These are phyloP conservation scores for Colinus virginianus DNA, from an alignment of 2,113 vertebrate species.

Conservation along the genomic window DNA sequence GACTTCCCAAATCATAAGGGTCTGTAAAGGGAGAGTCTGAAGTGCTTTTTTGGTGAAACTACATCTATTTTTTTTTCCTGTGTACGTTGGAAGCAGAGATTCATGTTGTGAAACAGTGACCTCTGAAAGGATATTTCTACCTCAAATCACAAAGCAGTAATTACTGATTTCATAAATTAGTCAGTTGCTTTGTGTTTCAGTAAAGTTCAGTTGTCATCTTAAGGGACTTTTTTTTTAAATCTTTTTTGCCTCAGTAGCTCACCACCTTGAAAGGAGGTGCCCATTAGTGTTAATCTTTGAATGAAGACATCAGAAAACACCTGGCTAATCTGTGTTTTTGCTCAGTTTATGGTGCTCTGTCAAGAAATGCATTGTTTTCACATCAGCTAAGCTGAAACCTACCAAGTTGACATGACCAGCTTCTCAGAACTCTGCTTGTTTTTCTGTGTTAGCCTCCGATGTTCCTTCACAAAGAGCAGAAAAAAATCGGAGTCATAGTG, in stretches of 20 bases:
- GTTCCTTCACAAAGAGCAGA: not conserved
- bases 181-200: not conserved
- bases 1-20: not conserved
- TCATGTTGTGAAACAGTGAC: not conserved
- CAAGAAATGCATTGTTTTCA: not conserved
- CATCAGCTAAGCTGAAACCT: not conserved
- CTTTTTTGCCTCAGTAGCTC: not conserved
- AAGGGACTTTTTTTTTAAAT: not conserved
- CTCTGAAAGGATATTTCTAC: conserved; percentile 15
- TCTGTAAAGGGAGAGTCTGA: not conserved
- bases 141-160: conserved; percentile 12
- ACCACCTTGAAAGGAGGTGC: not conserved
- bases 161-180: not conserved
- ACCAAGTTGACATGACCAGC: not conserved
- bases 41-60: not conserved
- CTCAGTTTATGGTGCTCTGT: not conserved
- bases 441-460: not conserved
- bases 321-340: not conserved
- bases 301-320: not conserved
- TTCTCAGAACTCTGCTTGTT: not conserved
- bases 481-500: not conserved
- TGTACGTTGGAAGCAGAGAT: not conserved
- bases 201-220: not conserved
- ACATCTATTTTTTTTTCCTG: not conserved
- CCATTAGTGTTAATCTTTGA: not conserved